Evolutionary conservation across 2,113 vertebrate genomes (phyloP), one percentile per base, ranked within the genome.

Genomic region (Cyprinodon tularosa): DNA sequence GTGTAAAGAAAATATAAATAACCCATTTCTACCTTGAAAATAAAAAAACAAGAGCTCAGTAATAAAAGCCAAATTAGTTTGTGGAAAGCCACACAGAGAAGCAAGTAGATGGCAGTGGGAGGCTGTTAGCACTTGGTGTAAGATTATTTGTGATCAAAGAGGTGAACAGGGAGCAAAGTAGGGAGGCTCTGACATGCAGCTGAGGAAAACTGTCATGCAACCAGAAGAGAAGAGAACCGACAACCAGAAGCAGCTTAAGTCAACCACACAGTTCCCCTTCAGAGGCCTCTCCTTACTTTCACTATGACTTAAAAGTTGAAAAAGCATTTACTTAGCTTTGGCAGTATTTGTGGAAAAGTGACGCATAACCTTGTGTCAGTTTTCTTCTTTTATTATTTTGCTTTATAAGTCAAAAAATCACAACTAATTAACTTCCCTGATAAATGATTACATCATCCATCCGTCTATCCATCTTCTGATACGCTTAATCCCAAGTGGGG

Each of bases 61-160:
- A 76, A 88, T 76, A 68, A 61, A 62, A 81, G 62, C 37, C 61
- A 57, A 83, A 83, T 60, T 78, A 66, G 60, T 8, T 22, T n/a
- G 17, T 44, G 40, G 61, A 47, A 61, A 74, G 64, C 44, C 12
- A 60, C n/a, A 22, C 2, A 14, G 63, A 39, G 71, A 45, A 68
- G 63, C 48, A 53, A 65, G 44, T 22, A 60, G 59, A 77, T 80
- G 73, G 53, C 62, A 2, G 71, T 77, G 61, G 62, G 65, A 66
- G 80, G 15, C 59, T 72, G 83, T 71, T 50, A 20, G 81, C 53
- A 68, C 37, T 72, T 53, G 12, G 53, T 71, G 68, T 68, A 7
- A 6, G 64, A 12, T 62, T 61, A 47, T 68, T 70, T 71, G 77
- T 68, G 78, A 86, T 84, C 77, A 84, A 84, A 85, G 71, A 64